A percentile compares a stretch with the other conserved stretches of the same genome.
phyloP scores from a whole-genome alignment of 2,797 vertebrate genomes.

The Toxotes lorentzi region DNA sequence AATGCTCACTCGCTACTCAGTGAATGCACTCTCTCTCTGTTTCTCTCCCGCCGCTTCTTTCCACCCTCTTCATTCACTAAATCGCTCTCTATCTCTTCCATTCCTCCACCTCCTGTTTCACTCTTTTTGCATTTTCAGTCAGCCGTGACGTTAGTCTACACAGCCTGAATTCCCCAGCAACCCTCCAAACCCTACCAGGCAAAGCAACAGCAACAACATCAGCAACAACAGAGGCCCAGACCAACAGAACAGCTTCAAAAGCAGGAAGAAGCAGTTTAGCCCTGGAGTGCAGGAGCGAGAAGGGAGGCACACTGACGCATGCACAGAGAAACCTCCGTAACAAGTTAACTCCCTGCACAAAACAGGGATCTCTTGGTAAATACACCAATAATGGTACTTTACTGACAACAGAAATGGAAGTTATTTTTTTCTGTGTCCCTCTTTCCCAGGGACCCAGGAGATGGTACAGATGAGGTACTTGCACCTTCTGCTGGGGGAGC shows the following conservation, averaged over 20 bases:
- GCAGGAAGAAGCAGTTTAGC: conserved; percentile 73
- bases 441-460: not conserved
- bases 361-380: conserved; percentile 29
- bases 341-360: conserved; percentile 42
- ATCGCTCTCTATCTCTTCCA: conserved; percentile 35
- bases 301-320: conserved; percentile 65
- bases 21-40: conserved; percentile 41
- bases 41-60: conserved; percentile 35
- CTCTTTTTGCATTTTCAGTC: conserved; percentile 64
- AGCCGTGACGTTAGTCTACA: conserved; percentile 66
- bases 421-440: not conserved
- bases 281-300: conserved; percentile 60
- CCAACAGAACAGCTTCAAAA: conserved; percentile 78
- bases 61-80: conserved; percentile 62
- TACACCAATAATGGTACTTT: conserved; percentile 5
- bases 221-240: conserved; percentile 58
- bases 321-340: conserved; percentile 64
- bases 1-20: conserved; percentile 50
- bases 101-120: conserved; percentile 47
- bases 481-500: conserved; percentile 2
- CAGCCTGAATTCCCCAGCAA: conserved; percentile 68
- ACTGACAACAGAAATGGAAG: not conserved
- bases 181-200: conserved; percentile 62
- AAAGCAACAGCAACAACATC: conserved; percentile 67
- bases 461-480: not conserved